These are phyloP conservation scores for Phragmatobia fuliginosa DNA, from an alignment of 2,888 invertebrate species.

Conservation along the genomic window DNA sequence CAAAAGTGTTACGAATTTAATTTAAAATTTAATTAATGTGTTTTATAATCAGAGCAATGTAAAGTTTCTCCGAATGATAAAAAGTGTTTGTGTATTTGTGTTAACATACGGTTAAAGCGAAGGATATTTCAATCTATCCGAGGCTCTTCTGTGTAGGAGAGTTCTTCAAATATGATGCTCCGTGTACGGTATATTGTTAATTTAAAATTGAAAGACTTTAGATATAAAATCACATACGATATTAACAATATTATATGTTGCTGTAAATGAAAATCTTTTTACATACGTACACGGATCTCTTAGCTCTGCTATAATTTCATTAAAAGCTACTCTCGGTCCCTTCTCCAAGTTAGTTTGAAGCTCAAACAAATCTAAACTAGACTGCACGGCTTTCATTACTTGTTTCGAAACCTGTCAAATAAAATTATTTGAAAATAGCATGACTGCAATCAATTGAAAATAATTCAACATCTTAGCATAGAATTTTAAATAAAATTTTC, in stretches of 20 bases:
- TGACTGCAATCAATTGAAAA: too few species aligned
- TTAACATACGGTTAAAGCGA: not conserved
- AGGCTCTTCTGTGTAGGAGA: too few species aligned
- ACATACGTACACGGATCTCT: slow-evolving; percentile 87
- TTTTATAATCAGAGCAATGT: not conserved
- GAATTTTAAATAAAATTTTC: too few species aligned
- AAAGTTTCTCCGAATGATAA: not conserved
- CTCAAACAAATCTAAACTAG: slow-evolving; percentile 87
- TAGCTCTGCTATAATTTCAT: slow-evolving; percentile 92
- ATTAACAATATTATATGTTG: not conserved
- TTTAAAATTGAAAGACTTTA: not conserved
- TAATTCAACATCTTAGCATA: not conserved
- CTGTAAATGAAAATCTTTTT: not conserved
- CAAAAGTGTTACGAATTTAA: slow-evolving; percentile 1
- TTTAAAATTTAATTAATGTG: not conserved
- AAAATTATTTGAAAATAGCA: not conserved
- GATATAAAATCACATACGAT: not conserved
- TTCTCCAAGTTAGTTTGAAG: slow-evolving; percentile 87
- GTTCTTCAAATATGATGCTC: not conserved
- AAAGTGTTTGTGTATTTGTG: not conserved
- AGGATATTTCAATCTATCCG: not conserved
- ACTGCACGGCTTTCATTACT: slow-evolving; percentile 77
- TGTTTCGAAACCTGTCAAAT: slow-evolving; percentile 72
- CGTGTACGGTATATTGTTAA: not conserved
- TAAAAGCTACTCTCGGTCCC: slow-evolving; percentile 88